Evolutionary conservation across 2,888 invertebrate species (phyloP).

Genomic region (Hofmannophila pseudospretella): DNA sequence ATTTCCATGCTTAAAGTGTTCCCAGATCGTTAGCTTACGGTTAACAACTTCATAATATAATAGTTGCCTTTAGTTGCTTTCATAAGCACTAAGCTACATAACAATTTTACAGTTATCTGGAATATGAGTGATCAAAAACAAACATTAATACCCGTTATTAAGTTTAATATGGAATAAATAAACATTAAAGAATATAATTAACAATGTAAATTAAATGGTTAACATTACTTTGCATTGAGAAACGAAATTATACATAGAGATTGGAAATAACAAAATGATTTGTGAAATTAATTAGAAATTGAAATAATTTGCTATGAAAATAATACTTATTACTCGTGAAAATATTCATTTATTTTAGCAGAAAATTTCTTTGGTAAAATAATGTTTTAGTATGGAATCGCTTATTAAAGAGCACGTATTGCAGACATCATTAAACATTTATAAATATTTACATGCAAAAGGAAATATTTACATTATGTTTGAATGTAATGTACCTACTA

Average conservation of each 20-base stretch:
- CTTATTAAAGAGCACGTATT: neutral
- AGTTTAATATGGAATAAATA: conserved; percentile 20
- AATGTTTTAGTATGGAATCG: neutral
- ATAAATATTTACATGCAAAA: neutral
- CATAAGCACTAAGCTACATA: conserved; percentile 51
- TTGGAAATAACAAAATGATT: conserved; percentile 1
- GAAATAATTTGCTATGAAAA: neutral
- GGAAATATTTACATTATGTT: conserved; percentile 4
- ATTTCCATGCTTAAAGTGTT: neutral
- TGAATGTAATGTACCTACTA: neutral
- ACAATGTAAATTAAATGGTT: neutral
- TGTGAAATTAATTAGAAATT: conserved; percentile 1
- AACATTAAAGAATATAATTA: conserved; percentile 4
- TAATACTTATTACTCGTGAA: neutral
- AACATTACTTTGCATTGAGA: conserved; percentile 2
- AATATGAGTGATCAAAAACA: conserved; percentile 17
- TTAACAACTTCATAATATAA: too few relatives aligned
- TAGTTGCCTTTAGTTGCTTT: too few relatives aligned
- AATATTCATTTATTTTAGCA: neutral
- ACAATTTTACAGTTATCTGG: conserved; percentile 25
- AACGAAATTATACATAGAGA: conserved; percentile 11
- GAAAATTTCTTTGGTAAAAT: conserved; percentile 8
- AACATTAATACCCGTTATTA: conserved; percentile 34
- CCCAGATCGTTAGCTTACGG: too few relatives aligned
- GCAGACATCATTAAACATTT: neutral